These are phyloP conservation scores for Pseudopodoces humilis DNA, from an alignment of 2,113 vertebrate species.

Conservation along the genomic window DNA sequence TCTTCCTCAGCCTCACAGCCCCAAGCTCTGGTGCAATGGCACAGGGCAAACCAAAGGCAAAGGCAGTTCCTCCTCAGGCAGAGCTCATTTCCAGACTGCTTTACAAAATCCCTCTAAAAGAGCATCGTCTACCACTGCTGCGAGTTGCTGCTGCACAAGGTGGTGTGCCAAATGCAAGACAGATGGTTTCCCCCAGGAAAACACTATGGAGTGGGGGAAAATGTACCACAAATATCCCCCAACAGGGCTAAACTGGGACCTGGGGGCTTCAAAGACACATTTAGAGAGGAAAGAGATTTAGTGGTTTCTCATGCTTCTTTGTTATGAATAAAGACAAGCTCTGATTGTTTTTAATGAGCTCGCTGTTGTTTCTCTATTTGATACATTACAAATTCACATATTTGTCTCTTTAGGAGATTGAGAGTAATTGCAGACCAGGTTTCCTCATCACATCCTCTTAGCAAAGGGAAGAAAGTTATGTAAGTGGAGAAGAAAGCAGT, in stretches of 20 bases:
- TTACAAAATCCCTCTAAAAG: neutral
- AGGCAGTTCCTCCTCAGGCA: neutral
- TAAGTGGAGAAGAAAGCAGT: neutral
- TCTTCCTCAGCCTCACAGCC: too few species aligned
- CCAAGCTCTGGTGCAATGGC: accelerated
- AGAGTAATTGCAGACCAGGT: neutral
- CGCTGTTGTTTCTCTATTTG: neutral
- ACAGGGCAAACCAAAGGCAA: neutral
- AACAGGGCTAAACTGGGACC: neutral
- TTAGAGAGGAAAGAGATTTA: neutral
- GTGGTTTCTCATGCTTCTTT: neutral
- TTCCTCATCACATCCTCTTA: neutral
- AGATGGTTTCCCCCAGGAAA: neutral
- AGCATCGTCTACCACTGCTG: neutral
- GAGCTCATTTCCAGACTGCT: neutral
- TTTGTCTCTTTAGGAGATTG: neutral
- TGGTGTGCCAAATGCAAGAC: neutral
- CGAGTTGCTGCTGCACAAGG: neutral
- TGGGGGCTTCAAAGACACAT: neutral
- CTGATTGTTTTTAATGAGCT: neutral
- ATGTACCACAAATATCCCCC: neutral
- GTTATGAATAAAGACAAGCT: neutral
- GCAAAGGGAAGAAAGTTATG: neutral
- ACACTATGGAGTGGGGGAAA: neutral
- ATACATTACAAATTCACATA: neutral